Base-by-base conservation (phyloP, 2,113 vertebrate species). In the Nansenia antarctica region DNA sequence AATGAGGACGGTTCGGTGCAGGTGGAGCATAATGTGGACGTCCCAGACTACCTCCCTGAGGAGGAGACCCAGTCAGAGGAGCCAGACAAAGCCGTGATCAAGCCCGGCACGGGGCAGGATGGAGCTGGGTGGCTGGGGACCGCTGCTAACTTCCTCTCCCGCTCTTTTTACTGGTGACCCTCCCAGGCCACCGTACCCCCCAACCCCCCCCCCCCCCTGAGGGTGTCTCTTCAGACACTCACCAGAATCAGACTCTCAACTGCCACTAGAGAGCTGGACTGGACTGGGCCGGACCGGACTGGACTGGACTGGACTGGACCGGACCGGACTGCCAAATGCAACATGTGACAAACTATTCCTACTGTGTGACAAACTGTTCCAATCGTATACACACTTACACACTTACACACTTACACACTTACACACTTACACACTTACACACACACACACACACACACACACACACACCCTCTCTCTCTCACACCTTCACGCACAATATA, bases 111-210 rank as follows among this genome's bases (percentile, higher is more conserved):
- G 0, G 89, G 92, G 22, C 92, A 92, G 22, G 95, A 95, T 22
- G 94, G 92, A 59, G 85, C 70, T 59, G 91, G 90, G 82, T 98
- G 95, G 95, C 90, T 97, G n/a, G 94, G 92, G 55, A 94, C 95
- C 0, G 95, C 96, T 37, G 90, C 95, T 86, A 96, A 98, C 91
- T 97, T 97, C 90, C 89, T 97, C 55, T 96, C 96, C 0, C 92
- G 95, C 69, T 97, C 96, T 18, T 98, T 98, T 85, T 98, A 97
- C 87, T 98, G 95, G 96, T 97, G 95, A 97, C 90, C 5, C 35
- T 1, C 3, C 8, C 1, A 20, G 47, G 62, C 57, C 61, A 9
- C 65, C 22, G n/a, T n/a, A n/a, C n/a, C n/a, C n/a, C n/a, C n/a
- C n/a, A 6, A n/a, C 58, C n/a, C n/a, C 14, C 8, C 47, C n/a